phyloP scores from a whole-genome alignment of 2,113 vertebrate genomes.

The Smithornis capensis region DNA sequence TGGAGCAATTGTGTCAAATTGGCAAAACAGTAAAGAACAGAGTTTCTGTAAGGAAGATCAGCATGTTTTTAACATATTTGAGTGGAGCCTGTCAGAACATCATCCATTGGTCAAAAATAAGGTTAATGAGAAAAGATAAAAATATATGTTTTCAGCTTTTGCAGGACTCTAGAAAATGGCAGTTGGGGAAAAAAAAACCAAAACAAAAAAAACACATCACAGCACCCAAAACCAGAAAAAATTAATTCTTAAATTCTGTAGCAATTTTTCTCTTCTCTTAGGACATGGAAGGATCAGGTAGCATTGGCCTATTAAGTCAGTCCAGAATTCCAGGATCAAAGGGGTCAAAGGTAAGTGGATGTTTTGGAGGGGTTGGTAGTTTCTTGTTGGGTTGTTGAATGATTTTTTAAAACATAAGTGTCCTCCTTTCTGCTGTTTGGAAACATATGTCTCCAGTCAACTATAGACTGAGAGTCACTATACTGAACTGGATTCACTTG shows the following conservation, averaged over 20 bases:
- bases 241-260: neutral
- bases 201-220: too few relatives aligned
- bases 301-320: slow-evolving; percentile 31
- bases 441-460: neutral
- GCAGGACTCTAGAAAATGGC: neutral
- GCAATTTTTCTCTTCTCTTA: slow-evolving; percentile 54
- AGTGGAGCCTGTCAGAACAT: neutral
- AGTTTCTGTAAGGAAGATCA: neutral
- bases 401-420: accelerated
- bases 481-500: neutral
- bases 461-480: neutral
- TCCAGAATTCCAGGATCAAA: slow-evolving; percentile 21
- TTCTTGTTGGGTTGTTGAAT: neutral
- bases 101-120: neutral
- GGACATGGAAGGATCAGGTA: slow-evolving; percentile 90
- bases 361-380: neutral
- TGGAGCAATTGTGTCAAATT: neutral
- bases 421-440: neutral
- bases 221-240: neutral
- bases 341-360: slow-evolving; percentile 71
- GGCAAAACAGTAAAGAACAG: neutral
- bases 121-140: neutral
- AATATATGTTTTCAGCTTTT: neutral
- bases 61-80: neutral
- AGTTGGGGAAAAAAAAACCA: neutral